Evolutionary conservation across 2,888 invertebrate species (phyloP), one percentile per base, ranked within the genome.

Genomic region (Catocala nupta): DNA sequence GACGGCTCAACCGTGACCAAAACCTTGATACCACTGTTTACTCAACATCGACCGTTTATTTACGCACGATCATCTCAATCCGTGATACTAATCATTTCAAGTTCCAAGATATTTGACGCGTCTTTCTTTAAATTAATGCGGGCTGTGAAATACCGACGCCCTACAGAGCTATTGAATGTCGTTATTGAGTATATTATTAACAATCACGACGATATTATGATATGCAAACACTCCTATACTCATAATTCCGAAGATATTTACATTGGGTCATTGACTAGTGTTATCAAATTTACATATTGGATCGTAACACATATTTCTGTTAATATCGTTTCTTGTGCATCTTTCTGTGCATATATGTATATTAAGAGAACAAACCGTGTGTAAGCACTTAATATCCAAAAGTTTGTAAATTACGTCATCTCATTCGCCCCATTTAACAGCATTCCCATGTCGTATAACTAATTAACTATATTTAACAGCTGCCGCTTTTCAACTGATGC

Each of bases 401-500:
- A 73, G 64, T 77, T 63, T 45, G 72, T 70, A 77, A 77, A 76
- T 77, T 70, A 77, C 78, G 71, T 76, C 76, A 72, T 77, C 72
- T 67, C 68, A 61, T 65, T 68, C 65, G 67, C 56, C 34, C 74
- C 63, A 74, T 73, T 75, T 77, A 75, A 77, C 71, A 54, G 70
- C 78, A 75, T 81, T 80, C 78, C 73, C 75, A 73, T 78, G 80
- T 80, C 84, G 84, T 81, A 84, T 80, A 84, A 81, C 82, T 89
- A 91, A 92, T 93, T 91, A 89, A 81, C 81, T 85, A 82, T 84
- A 89, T 88, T 90, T 88, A 89, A 85, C 89, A 87, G 88, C 87
- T 85, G 88, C 85, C 86, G 88, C 90, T 80, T 87, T 91, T 86
- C 79, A 81, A 87, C 86, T 90, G 88, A 88, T 87, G 87, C 85